These are phyloP conservation scores for Hemiscyllium ocellatum DNA, from an alignment of 2,113 vertebrate species.

Conservation along the genomic window DNA sequence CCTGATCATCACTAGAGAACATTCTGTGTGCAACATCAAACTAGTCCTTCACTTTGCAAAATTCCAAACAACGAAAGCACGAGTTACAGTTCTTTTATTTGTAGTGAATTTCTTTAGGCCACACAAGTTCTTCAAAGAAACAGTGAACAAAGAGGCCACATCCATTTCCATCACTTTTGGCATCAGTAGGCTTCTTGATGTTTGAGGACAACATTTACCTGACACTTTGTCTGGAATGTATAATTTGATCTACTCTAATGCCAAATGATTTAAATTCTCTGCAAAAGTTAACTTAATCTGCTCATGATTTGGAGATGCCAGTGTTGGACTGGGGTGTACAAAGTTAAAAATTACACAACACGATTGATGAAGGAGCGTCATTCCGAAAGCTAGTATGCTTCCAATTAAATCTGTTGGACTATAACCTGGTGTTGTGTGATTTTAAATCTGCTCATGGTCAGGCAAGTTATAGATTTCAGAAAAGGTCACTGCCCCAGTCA, in stretches of 20 bases:
- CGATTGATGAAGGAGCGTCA: too few relatives aligned
- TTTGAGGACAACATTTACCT: constrained; percentile 3
- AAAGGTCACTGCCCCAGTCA: background rate
- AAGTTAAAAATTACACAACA: too few relatives aligned
- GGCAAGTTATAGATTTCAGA: background rate
- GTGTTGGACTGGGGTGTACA: too few relatives aligned
- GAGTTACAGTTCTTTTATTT: constrained; percentile 17
- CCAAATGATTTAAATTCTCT: constrained; percentile 10
- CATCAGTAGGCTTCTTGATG: background rate
- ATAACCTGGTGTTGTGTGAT: too few relatives aligned
- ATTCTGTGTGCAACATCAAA: background rate
- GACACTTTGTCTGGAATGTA: background rate
- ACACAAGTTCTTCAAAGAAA: constrained; percentile 15
- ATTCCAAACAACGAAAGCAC: background rate
- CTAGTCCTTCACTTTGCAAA: background rate
- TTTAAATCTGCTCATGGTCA: background rate
- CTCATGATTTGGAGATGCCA: background rate
- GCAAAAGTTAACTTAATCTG: background rate
- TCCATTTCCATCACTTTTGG: background rate
- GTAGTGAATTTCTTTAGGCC: background rate
- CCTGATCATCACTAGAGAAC: background rate
- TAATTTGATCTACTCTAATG: background rate
- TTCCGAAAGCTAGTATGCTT: too few relatives aligned
- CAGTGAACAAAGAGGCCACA: constrained; percentile 1
- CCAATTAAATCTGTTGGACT: too few relatives aligned